Evolutionary conservation across 2,113 vertebrate species (phyloP).

Genomic region (Hypanus sabinus): DNA sequence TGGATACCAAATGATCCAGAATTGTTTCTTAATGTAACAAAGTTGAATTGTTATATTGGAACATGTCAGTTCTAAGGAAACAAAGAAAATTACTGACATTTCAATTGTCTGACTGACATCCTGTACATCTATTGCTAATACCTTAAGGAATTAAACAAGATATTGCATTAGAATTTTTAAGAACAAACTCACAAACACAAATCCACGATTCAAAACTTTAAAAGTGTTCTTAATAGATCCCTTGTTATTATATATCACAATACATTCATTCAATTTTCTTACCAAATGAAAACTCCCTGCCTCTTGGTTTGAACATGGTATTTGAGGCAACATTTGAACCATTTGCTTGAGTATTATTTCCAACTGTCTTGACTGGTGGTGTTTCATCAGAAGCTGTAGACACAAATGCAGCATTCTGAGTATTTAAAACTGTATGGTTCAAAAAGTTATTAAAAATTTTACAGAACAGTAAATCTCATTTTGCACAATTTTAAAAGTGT

Average conservation of each 20-base stretch:
- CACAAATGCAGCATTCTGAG: background rate
- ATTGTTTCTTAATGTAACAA: background rate
- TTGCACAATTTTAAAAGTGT: background rate
- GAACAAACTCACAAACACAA: background rate
- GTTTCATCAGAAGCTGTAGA: slow-evolving; percentile 52
- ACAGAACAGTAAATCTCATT: background rate
- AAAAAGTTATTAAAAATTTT: background rate
- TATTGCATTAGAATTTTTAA: background rate
- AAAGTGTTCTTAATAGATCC: no score
- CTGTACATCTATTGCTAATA: background rate
- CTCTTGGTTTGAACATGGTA: slow-evolving; percentile 47
- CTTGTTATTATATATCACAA: no score
- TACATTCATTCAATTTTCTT: slow-evolving; percentile 39
- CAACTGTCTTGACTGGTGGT: slow-evolving; percentile 43
- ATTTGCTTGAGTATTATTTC: slow-evolving; percentile 52
- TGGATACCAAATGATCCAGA: background rate
- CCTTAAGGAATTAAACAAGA: background rate
- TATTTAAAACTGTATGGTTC: background rate
- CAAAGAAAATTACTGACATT: background rate
- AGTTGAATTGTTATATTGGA: background rate
- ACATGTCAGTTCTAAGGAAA: background rate
- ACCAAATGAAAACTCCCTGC: slow-evolving; percentile 69
- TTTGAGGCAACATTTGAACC: slow-evolving; percentile 50
- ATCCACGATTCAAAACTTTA: background rate
- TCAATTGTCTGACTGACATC: background rate